Base-by-base conservation (phyloP, 2,113 vertebrate genomes). In the Platysteira castanea region DNA sequence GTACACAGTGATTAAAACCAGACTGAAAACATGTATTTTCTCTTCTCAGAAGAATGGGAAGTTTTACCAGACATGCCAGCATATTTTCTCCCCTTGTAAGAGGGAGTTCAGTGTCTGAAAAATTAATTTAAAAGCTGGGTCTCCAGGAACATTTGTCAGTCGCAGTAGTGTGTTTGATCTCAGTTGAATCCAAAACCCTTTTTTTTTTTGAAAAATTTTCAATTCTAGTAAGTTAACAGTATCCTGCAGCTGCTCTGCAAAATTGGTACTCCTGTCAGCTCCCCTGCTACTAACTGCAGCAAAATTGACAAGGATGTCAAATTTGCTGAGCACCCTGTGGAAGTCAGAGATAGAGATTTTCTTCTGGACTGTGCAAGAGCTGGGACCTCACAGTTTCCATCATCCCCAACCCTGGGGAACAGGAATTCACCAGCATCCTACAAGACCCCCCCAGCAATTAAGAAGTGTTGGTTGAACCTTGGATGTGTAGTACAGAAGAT, bases 241-340 rank as follows among this genome's bases (percentile, higher is more conserved):
- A 61, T 90, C 88, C 71, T 90, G 30, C 64, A 84, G 64, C 83
- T 95, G 68, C 50, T 95, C 44, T 84, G 52, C 71, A 81, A 84
- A 86, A 87, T 90, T 78, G 33, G 8, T 86, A 87, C 95, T 95
- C 76, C n/a, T 70, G 16, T 95, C 90, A 92, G 47, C 52, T 90
- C 9, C 46, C 30, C 68, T 47, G 27, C 71, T 70, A 54, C 44
- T 88, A 93, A 88, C 79, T 92, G 76, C 89, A 78, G 76, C 27
- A 95, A 50, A 92, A 81, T 77, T 90, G 89, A 86, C 79, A 86
- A 70, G 37, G 47, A 90, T 93, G 54, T 84, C 68, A 69, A 42
- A 92, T 89, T 86, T 89, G 33, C 42, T 59, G 35, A 88, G 71
- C 27, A 26, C 46, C 54, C 68, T 64, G 30, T 37, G 27, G 68